Evolutionary conservation across 2,888 invertebrate species (phyloP), one percentile per base, ranked within the genome.

Genomic region (Ptychoptera contaminata): DNA sequence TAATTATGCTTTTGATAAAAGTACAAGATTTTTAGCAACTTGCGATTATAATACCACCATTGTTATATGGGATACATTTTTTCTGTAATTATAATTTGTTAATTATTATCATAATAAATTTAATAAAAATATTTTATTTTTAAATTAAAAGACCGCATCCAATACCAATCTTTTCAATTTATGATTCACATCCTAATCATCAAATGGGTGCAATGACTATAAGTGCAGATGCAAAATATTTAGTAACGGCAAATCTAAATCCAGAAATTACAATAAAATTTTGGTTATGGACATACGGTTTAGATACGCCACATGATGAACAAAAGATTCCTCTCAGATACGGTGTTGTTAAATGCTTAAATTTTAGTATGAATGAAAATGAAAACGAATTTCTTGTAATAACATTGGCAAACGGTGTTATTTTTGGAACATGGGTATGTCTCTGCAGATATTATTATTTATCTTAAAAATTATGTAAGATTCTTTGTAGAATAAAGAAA

Each of bases 251-350:
- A 48, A 65, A 64, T 39, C 61, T 63, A 1, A 59, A 58, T 42
- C 61, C 63, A 1, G 59, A 58, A 43, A 68, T 70, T 16, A 55
- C 56, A 1, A 50, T 79, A 1, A 62, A 70, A 49, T 70, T 77
- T 60, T 79, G 79, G 77, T 61, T 74, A 38, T 79, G 79, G 79
- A 70, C 74, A 31, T 63, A 57, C 23, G 74, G 73, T 4, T 53
- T 53, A 8, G 65, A 71, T 10, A 52, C 56, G 39, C 71, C 76
- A 5, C 68, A 77, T 56, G 76, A 77, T 77, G 59, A 54, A 42
- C 39, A 37, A 16, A 6, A 8, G 4, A 30, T 51, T 10, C 41
- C 39, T 9, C 16, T 32, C 14, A 44, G 47, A n/a, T 48, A 42
- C 23, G 52, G 49, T 1, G 3, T 14, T 16, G 31, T 52, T 9